Percentiles rank a stretch among this genome's conserved stretches.
phyloP scores from a whole-genome alignment of 2,888 invertebrate species.

The Stenotaenia linearis region DNA sequence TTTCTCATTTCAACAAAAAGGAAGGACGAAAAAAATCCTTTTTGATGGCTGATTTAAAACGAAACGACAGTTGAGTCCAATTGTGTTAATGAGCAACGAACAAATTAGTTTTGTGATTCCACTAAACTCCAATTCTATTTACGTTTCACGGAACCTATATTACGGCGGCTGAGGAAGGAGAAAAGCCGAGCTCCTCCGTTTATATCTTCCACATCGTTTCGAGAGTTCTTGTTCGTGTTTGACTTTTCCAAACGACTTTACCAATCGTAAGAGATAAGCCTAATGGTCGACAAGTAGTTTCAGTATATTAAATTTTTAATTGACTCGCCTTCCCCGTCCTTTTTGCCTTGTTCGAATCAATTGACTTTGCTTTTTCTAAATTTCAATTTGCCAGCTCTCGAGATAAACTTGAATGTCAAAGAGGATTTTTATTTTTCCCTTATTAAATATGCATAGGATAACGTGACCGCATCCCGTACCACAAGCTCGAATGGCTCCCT shows the following conservation, averaged over 20 bases:
- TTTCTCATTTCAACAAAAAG: neutral
- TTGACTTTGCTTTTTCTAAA: neutral
- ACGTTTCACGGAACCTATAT: neutral
- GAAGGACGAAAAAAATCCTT: neutral
- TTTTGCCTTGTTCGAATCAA: neutral
- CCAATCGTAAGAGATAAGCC: neutral
- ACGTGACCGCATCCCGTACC: constrained; percentile 6
- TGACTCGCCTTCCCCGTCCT: neutral
- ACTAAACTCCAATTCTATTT: neutral
- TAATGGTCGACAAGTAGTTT: neutral
- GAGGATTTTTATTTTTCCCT: neutral
- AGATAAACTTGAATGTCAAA: neutral
- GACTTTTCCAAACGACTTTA: neutral
- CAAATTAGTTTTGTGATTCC: neutral
- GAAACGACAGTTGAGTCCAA: neutral
- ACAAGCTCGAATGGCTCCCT: neutral
- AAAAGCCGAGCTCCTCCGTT: neutral
- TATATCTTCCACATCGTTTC: neutral
- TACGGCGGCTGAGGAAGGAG: neutral
- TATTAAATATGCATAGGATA: neutral
- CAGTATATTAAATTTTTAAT: neutral
- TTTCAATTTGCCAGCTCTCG: neutral
- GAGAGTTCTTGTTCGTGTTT: neutral
- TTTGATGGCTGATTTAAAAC: neutral
- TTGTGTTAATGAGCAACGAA: neutral